These are phyloP conservation scores for Elgaria multicarinata DNA, from an alignment of 2,113 vertebrate genomes.

Conservation along the genomic window DNA sequence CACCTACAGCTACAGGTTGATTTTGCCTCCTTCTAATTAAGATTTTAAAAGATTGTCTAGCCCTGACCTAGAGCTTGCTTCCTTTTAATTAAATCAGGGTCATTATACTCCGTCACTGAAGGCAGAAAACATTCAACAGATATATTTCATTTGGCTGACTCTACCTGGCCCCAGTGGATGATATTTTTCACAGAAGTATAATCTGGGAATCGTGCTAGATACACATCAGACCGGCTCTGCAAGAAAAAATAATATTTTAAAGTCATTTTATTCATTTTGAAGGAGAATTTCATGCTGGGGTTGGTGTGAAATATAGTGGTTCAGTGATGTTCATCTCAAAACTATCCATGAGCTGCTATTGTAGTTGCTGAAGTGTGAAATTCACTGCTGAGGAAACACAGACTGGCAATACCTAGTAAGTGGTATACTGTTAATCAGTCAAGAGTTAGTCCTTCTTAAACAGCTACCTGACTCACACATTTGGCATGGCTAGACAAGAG, in stretches of 20 bases:
- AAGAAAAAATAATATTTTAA: neutral
- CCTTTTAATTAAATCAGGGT: neutral
- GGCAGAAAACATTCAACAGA: neutral
- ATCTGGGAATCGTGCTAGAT: neutral
- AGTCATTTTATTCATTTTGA: neutral
- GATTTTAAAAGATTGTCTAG: too few relatives aligned
- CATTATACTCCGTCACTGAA: neutral
- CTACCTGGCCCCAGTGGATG: neutral
- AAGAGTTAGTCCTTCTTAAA: neutral
- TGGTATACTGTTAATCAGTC: neutral
- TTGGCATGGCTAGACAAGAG: too few relatives aligned
- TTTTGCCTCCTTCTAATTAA: neutral
- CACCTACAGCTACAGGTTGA: neutral
- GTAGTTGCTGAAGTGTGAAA: neutral
- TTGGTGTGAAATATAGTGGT: too few relatives aligned
- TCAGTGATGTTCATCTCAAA: neutral
- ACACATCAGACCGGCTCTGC: neutral
- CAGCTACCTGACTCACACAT: neutral
- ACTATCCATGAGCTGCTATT: neutral
- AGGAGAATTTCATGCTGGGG: neutral
- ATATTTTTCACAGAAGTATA: neutral
- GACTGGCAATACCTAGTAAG: neutral
- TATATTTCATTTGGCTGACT: neutral
- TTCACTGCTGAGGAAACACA: neutral
- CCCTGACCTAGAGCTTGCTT: too few relatives aligned